These are phyloP conservation scores for Monochamus saltuarius DNA, from an alignment of 1,140 invertebrate genomes.

Conservation along the genomic window DNA sequence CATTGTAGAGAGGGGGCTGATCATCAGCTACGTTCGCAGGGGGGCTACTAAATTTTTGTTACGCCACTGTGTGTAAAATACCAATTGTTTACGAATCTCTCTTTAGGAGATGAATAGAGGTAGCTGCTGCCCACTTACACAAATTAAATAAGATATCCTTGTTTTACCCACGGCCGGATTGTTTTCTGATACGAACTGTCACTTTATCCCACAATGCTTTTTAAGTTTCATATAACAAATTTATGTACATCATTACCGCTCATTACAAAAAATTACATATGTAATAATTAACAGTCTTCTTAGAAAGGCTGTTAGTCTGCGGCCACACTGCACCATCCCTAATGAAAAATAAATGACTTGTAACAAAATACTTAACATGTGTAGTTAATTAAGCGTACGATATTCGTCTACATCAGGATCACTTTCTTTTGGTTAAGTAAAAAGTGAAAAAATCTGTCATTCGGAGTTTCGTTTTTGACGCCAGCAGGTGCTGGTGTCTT, in stretches of 20 bases:
- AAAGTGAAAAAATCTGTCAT: slow-evolving; percentile 31
- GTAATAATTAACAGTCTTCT: slow-evolving; percentile 18
- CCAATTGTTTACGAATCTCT: too few relatives aligned
- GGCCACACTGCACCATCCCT: slow-evolving; percentile 15
- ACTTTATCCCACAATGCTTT: too few relatives aligned
- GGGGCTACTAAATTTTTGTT: too few relatives aligned
- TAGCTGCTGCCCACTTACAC: too few relatives aligned
- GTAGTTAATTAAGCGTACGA: slow-evolving; percentile 33
- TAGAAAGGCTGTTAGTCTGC: background rate
- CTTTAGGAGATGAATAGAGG: too few relatives aligned
- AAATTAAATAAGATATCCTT: too few relatives aligned
- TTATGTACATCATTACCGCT: background rate
- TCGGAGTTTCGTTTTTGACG: slow-evolving; percentile 22
- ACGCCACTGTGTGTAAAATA: too few relatives aligned
- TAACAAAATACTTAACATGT: slow-evolving; percentile 32
- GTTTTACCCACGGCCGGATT: too few relatives aligned
- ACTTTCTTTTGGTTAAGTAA: slow-evolving; percentile 18
- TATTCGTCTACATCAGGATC: slow-evolving; percentile 24
- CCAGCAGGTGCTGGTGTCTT: slow-evolving; percentile 29
- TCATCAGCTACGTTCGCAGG: too few relatives aligned
- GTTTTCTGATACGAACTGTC: too few relatives aligned
- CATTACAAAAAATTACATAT: slow-evolving; percentile 22
- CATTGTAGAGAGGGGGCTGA: too few relatives aligned
- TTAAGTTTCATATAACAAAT: too few relatives aligned
- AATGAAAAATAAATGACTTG: slow-evolving; percentile 33